Evolutionary conservation across 2,797 vertebrate genomes (phyloP).

Genomic region (Dromococcyx pavoninus): DNA sequence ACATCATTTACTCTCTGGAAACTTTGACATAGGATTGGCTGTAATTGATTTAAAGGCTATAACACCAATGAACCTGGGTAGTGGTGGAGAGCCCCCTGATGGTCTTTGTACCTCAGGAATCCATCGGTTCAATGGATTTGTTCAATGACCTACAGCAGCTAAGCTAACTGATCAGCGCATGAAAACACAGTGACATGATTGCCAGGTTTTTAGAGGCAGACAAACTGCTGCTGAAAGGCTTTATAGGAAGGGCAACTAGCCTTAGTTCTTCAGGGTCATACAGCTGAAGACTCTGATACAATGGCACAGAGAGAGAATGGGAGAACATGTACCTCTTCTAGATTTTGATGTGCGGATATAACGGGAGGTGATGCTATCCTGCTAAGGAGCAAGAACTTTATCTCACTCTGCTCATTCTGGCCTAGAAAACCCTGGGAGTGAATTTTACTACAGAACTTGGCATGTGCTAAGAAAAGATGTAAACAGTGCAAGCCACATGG

Average conservation of each 20-base stretch:
- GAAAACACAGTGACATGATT: background rate
- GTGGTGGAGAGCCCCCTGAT: background rate
- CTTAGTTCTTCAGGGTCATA: background rate
- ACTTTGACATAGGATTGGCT: background rate
- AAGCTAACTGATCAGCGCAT: background rate
- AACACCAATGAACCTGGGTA: background rate
- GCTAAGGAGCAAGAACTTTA: background rate
- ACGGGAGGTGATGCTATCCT: background rate
- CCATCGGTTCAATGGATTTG: background rate
- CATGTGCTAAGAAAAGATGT: background rate
- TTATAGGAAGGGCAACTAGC: background rate
- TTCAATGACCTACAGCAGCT: conserved; percentile 12
- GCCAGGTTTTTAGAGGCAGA: background rate
- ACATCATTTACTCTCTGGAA: background rate
- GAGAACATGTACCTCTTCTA: background rate
- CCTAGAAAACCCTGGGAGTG: background rate
- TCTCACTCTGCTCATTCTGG: background rate
- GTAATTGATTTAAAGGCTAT: background rate
- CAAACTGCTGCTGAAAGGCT: background rate
- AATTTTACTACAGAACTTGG: background rate
- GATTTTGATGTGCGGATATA: background rate
- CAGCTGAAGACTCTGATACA: accelerated
- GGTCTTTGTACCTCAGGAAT: conserved; percentile 10
- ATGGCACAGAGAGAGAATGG: background rate
- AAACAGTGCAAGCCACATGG: background rate